These are phyloP conservation scores for Tenthredo distinguenda DNA, from an alignment of 2,888 invertebrate genomes.

Conservation along the genomic window DNA sequence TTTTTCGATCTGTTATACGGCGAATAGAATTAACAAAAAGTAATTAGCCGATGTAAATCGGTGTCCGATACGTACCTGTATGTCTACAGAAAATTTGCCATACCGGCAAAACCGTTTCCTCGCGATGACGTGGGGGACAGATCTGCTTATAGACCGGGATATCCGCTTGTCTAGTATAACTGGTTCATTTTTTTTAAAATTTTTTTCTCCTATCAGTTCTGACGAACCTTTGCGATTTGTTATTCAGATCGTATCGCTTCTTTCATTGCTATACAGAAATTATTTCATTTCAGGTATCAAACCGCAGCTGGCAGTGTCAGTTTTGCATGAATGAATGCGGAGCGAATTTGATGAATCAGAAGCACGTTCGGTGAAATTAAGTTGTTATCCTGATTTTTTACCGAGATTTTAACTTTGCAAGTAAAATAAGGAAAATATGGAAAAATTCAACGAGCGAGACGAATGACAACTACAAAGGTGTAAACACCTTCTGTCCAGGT, in stretches of 20 bases:
- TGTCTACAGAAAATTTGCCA: neutral
- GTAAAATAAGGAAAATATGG: neutral
- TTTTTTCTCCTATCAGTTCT: neutral
- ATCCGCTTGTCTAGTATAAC: conserved; percentile 11
- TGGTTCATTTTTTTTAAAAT: conserved; percentile 8
- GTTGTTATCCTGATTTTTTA: neutral
- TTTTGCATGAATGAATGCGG: conserved; percentile 11
- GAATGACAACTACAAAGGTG: neutral
- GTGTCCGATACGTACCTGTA: neutral
- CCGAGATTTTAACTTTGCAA: neutral
- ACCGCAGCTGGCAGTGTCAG: neutral
- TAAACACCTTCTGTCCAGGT: neutral
- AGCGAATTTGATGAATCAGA: conserved; percentile 12
- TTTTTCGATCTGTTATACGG: neutral
- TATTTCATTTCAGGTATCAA: neutral
- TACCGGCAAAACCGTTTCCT: neutral
- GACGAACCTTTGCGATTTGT: neutral
- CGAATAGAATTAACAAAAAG: neutral
- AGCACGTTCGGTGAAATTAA: neutral
- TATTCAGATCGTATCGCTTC: neutral
- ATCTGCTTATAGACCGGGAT: conserved; percentile 8
- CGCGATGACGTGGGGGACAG: too few relatives aligned
- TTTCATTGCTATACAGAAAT: neutral
- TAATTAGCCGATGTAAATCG: neutral
- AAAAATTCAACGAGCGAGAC: neutral